These are phyloP conservation scores for Zhuqinia jingwanae DNA, from an alignment of 2,888 invertebrate genomes.

Conservation along the genomic window DNA sequence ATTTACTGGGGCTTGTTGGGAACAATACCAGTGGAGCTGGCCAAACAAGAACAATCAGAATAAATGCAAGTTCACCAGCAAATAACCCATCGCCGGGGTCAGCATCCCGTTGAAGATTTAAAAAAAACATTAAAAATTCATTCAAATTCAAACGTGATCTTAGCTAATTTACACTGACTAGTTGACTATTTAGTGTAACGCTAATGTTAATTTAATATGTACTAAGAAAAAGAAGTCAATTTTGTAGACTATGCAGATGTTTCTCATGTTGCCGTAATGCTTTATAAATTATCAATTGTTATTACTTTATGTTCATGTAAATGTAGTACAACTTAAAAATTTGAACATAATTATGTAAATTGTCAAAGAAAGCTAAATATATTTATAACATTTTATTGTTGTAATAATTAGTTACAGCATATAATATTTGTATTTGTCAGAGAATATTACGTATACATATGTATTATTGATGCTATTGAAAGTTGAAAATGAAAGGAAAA, in stretches of 20 bases:
- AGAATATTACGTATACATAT: too few relatives aligned
- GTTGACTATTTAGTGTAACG: too few relatives aligned
- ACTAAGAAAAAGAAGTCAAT: neutral
- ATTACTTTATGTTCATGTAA: slow-evolving; percentile 1
- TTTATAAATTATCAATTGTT: slow-evolving; percentile 4
- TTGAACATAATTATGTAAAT: slow-evolving; percentile 55
- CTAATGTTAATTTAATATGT: neutral
- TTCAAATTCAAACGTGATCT: slow-evolving; percentile 20
- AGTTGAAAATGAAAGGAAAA: too few relatives aligned
- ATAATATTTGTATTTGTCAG: neutral
- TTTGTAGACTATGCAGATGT: neutral
- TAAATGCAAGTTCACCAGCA: slow-evolving; percentile 67
- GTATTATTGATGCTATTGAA: too few relatives aligned
- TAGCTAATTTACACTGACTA: neutral
- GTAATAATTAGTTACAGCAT: neutral
- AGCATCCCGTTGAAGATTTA: slow-evolving; percentile 40
- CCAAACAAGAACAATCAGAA: slow-evolving; percentile 73
- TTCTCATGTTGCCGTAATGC: slow-evolving; percentile 19
- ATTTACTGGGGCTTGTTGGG: slow-evolving; percentile 72
- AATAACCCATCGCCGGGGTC: slow-evolving; percentile 60
- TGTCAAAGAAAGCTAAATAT: neutral
- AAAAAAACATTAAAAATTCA: neutral
- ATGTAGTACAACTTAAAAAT: slow-evolving; percentile 20
- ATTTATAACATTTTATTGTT: neutral
- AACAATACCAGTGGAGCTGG: slow-evolving; percentile 54